Evolutionary conservation across 53 echinoderm and acorn worm species (phyloP).

Genomic region (Zoroaster sp.): DNA sequence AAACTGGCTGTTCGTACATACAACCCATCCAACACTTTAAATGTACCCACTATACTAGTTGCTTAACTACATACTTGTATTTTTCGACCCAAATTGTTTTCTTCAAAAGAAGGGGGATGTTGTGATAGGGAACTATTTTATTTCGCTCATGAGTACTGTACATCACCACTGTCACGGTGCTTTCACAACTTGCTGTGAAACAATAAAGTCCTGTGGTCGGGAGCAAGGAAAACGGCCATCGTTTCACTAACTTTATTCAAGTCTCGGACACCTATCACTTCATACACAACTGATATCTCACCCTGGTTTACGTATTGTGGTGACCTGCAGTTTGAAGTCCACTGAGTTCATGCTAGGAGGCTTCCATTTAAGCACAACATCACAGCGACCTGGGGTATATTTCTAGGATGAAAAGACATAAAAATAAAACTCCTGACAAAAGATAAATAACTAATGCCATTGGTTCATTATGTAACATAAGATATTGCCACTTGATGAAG

Average conservation of each 20-base stretch:
- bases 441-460: no score
- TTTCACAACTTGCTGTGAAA: neutral
- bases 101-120: constrained; percentile 10
- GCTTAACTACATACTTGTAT: neutral
- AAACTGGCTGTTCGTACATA: neutral
- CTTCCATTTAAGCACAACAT: constrained; percentile 90
- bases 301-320: constrained; percentile 75
- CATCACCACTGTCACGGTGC: neutral
- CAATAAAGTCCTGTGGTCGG: neutral
- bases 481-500: no score
- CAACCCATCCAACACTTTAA: neutral
- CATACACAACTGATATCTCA: constrained; percentile 27
- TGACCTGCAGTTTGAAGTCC: constrained; percentile 84
- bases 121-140: neutral
- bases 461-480: no score
- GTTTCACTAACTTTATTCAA: no score
- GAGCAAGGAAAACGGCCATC: no score
- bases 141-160: no score
- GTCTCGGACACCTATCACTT: neutral
- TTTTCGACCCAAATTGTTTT: no score
- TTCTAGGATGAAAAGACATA: constrained; percentile 47
- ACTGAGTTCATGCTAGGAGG: constrained; percentile 92
- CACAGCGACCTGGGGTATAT: constrained; percentile 82
- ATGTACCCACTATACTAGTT: neutral
- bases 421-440: no score